Conservation (phyloP, 2,888 invertebrate species). For the Stenodema calcarata region DNA sequence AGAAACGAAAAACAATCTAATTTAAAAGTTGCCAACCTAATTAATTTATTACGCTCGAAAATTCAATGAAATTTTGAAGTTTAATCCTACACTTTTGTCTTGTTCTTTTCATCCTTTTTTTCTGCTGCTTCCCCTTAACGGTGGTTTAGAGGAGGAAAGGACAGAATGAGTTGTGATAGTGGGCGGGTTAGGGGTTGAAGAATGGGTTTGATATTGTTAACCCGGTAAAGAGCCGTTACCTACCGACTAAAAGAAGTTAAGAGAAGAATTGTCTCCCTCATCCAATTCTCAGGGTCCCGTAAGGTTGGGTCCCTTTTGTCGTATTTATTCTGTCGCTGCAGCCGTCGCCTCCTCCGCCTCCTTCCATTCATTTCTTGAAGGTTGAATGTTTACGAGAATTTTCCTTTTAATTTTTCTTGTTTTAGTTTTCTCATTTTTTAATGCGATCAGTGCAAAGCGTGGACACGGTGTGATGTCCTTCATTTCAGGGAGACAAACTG, state of each 20-base stretch:
- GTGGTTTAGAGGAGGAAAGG: background rate
- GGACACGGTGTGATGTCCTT: no score
- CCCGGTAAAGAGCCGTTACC: conserved; percentile 15
- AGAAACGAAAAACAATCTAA: conserved; percentile 1
- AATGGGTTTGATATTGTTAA: conserved; percentile 9
- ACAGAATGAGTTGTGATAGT: background rate
- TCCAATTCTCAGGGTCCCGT: background rate
- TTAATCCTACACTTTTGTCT: background rate
- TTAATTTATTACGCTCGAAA: background rate
- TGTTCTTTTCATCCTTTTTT: background rate
- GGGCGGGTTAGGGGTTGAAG: background rate
- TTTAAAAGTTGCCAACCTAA: background rate
- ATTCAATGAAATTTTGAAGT: conserved; percentile 16
- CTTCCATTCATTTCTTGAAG: no score
- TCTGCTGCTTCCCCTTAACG: background rate
- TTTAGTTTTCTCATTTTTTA: no score
- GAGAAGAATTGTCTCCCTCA: conserved; percentile 10
- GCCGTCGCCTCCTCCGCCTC: no score
- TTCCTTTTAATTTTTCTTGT: no score
- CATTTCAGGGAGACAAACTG: no score
- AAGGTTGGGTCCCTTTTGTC: background rate
- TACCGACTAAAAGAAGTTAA: background rate
- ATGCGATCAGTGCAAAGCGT: no score
- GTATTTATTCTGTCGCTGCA: background rate
- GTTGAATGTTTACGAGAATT: no score